These are phyloP conservation scores for Rhagophthalmus giganteus DNA, from an alignment of 2,888 invertebrate species.

Conservation along the genomic window DNA sequence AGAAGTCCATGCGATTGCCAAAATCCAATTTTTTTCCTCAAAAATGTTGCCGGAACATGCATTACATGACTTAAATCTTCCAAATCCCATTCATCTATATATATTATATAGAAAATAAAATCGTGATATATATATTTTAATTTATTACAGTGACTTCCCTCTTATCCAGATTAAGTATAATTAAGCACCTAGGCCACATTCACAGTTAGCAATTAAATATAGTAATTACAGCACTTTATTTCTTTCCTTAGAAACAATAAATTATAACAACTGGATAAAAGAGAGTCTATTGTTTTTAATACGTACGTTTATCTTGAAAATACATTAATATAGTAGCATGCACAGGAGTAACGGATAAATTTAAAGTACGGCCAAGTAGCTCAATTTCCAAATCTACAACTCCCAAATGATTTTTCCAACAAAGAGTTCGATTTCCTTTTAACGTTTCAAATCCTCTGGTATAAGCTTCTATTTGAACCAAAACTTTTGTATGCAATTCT, in stretches of 20 bases:
- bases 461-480: slow-evolving; percentile 80
- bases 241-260: too few species aligned
- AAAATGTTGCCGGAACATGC: slow-evolving; percentile 83
- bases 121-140: too few species aligned
- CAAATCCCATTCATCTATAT: slow-evolving; percentile 77
- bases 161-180: slow-evolving; percentile 5
- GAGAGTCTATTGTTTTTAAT: slow-evolving; percentile 3
- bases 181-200: background rate
- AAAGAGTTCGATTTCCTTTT: slow-evolving; percentile 88
- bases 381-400: slow-evolving; percentile 89
- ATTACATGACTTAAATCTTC: slow-evolving; percentile 83
- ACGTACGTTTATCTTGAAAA: slow-evolving; percentile 81
- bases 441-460: slow-evolving; percentile 89
- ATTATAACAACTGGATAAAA: too few species aligned
- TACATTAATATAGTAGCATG: slow-evolving; percentile 94
- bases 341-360: slow-evolving; percentile 85
- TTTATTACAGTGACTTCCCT: too few species aligned
- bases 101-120: too few species aligned
- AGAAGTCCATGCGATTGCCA: slow-evolving; percentile 94
- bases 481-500: slow-evolving; percentile 79
- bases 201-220: too few species aligned
- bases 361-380: slow-evolving; percentile 72
- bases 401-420: slow-evolving; percentile 93
- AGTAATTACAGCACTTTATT: too few species aligned
- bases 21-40: slow-evolving; percentile 85